These are phyloP conservation scores for Magallana nippona DNA, from an alignment of 2,888 invertebrate species.

Conservation along the genomic window DNA sequence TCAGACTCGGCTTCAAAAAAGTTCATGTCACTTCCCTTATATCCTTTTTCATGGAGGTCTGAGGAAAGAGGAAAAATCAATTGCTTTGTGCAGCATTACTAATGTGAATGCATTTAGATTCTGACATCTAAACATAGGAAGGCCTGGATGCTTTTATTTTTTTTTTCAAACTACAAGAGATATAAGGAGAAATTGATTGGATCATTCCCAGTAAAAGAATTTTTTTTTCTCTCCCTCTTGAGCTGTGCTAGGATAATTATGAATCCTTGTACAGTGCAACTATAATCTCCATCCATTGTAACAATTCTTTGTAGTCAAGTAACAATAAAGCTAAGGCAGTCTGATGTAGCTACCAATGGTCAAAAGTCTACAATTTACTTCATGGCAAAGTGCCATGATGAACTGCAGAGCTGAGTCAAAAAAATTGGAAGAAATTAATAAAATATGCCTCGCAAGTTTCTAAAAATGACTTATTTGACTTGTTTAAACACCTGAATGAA, in stretches of 20 bases:
- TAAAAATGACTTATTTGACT: no score
- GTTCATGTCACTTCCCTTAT: constrained; percentile 18
- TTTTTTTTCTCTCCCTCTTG: not conserved
- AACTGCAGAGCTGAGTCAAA: not conserved
- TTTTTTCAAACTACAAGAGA: constrained; percentile 9
- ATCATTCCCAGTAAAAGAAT: constrained; percentile 19
- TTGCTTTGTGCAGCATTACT: not conserved
- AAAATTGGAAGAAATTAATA: no score
- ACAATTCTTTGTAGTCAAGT: not conserved
- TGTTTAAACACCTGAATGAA: no score
- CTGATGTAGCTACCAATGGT: not conserved
- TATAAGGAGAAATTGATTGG: constrained; percentile 30
- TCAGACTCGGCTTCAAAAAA: constrained; percentile 28
- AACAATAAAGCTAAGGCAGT: not conserved
- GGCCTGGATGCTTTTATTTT: not conserved
- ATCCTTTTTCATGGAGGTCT: not conserved
- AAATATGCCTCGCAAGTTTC: no score
- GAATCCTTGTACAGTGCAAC: not conserved
- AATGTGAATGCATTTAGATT: constrained; percentile 4
- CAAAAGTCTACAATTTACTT: not conserved
- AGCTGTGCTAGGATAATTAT: not conserved
- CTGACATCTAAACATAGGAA: not conserved
- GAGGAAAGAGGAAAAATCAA: constrained; percentile 13
- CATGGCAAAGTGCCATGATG: not conserved
- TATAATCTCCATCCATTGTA: not conserved